Conservation (phyloP, 2,113 vertebrate species). For the Pterocles orientalis region DNA sequence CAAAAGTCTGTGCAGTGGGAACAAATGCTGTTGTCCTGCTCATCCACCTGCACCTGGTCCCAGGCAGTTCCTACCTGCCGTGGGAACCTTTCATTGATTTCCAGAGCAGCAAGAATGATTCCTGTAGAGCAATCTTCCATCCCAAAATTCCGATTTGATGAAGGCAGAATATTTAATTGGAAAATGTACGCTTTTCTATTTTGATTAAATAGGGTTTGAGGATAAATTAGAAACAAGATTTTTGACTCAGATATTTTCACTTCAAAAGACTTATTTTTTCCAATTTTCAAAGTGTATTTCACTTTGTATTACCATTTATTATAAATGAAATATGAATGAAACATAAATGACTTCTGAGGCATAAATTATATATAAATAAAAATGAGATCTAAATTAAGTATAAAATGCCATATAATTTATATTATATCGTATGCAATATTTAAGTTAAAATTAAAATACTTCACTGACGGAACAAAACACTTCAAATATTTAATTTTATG, state of each 20-base stretch:
- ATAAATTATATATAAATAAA: slow-evolving; percentile 5
- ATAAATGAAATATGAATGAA: slow-evolving; percentile 24
- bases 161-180: neutral
- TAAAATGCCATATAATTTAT: neutral
- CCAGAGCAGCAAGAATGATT: rapidly evolving
- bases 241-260: neutral
- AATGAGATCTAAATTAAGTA: slow-evolving; percentile 10
- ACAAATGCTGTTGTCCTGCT: neutral
- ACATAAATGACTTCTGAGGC: slow-evolving; percentile 3
- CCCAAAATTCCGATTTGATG: neutral
- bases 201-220: neutral
- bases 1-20: neutral
- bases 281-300: neutral
- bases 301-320: neutral
- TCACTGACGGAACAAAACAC: neutral
- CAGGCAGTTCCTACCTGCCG: neutral
- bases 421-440: neutral
- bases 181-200: neutral
- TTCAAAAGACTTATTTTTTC: neutral
- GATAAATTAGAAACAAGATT: neutral
- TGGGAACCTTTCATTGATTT: rapidly evolving
- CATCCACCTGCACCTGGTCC: rapidly evolving
- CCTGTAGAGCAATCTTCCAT: neutral
- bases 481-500: neutral
- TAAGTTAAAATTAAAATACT: neutral